Evolutionary conservation across 2,113 vertebrate species (phyloP).

Genomic region (Rousettus leschenaultii): DNA sequence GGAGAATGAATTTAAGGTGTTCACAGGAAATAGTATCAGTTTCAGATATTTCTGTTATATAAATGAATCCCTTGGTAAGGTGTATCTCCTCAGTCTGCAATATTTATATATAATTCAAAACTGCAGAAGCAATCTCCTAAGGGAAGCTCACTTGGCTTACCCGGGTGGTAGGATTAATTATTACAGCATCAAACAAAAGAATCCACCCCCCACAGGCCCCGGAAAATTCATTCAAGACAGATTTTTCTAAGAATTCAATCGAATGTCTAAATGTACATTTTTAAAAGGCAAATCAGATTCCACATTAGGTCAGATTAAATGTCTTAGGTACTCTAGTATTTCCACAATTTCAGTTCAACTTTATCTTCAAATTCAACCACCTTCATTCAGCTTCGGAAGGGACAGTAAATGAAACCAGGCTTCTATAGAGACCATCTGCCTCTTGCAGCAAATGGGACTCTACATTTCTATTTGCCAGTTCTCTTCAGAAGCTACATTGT

Average conservation of each 20-base stretch:
- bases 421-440: background rate
- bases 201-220: background rate
- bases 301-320: constrained; percentile 53
- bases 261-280: constrained; percentile 53
- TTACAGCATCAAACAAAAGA: constrained; percentile 63
- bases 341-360: constrained; percentile 41
- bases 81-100: constrained; percentile 46
- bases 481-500: background rate
- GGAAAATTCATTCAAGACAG: constrained; percentile 41
- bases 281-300: constrained; percentile 56
- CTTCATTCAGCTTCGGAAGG: constrained; percentile 49
- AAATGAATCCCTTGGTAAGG: constrained; percentile 40
- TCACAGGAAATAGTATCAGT: constrained; percentile 42
- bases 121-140: constrained; percentile 38
- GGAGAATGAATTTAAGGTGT: constrained; percentile 17
- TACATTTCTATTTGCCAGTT: background rate
- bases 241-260: constrained; percentile 44
- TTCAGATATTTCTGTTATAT: constrained; percentile 42
- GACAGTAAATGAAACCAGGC: background rate
- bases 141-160: constrained; percentile 38
- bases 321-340: constrained; percentile 32
- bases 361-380: constrained; percentile 30
- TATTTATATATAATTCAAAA: constrained; percentile 68
- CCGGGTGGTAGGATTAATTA: constrained; percentile 60
- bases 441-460: background rate